phyloP scores from a whole-genome alignment of 2,888 invertebrate genomes.

The Schizotus pectinicornis region DNA sequence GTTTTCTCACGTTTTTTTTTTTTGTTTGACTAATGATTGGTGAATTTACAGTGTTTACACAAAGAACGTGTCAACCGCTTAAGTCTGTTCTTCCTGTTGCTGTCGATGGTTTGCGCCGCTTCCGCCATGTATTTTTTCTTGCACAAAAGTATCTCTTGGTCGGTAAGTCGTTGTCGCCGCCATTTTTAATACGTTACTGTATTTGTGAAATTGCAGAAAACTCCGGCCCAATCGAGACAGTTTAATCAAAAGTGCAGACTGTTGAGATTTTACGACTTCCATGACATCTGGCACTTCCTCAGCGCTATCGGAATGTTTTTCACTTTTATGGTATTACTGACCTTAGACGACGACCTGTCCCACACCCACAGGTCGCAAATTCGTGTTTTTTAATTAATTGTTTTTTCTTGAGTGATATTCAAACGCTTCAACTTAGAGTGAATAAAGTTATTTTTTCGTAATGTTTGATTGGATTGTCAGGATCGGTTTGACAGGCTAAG shows the following conservation, averaged over 20 bases:
- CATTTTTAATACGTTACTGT: neutral
- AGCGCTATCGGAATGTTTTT: constrained; percentile 82
- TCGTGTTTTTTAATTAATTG: constrained; percentile 71
- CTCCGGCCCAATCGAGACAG: constrained; percentile 77
- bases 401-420: too few relatives aligned
- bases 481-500: neutral
- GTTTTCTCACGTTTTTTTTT: too few relatives aligned
- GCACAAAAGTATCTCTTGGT: constrained; percentile 73
- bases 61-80: constrained; percentile 68
- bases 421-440: neutral
- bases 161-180: constrained; percentile 55
- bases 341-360: constrained; percentile 79
- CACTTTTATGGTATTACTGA: constrained; percentile 81
- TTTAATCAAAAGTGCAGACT: constrained; percentile 75
- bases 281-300: constrained; percentile 86
- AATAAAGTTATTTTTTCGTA: constrained; percentile 1
- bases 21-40: neutral
- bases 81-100: constrained; percentile 68
- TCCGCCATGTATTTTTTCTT: constrained; percentile 76
- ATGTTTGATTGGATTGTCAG: neutral
- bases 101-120: constrained; percentile 71
- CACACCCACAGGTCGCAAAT: constrained; percentile 71
- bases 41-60: constrained; percentile 63
- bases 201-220: constrained; percentile 55
- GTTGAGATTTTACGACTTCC: constrained; percentile 78